Percentiles rank a stretch among this genome's conserved stretches.
Conservation (phyloP, 2,113 vertebrate genomes). For the Acinonyx jubatus region DNA sequence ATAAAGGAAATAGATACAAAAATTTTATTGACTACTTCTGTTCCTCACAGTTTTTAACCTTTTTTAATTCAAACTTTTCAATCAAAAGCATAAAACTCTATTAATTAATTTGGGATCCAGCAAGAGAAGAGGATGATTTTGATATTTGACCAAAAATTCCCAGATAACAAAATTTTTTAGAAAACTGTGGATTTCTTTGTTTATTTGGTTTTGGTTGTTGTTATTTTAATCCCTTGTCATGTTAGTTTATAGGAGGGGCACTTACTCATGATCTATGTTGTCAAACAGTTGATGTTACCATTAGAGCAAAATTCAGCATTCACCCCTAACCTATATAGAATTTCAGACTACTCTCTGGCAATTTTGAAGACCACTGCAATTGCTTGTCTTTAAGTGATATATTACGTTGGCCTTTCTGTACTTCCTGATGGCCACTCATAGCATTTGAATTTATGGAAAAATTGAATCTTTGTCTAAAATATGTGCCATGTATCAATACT, state of each 20-base stretch:
- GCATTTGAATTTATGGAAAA: background rate
- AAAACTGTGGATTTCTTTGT: background rate
- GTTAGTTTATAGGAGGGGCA: background rate
- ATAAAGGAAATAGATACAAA: background rate
- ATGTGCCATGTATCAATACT: background rate
- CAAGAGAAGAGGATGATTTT: background rate
- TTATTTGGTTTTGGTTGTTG: background rate
- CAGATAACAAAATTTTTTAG: background rate
- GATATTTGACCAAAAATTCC: background rate
- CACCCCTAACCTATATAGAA: background rate
- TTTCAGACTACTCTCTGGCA: background rate
- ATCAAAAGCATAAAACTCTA: background rate
- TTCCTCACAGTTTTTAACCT: background rate
- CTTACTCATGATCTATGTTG: background rate
- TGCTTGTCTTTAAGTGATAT: background rate
- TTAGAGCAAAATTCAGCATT: background rate
- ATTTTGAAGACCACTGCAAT: background rate
- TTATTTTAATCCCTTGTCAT: background rate
- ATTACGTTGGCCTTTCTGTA: background rate
- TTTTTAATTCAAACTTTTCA: background rate
- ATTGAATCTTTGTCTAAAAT: background rate
- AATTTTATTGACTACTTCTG: background rate
- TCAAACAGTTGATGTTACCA: background rate
- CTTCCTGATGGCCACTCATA: background rate
- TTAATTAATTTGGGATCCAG: background rate